A percentile compares a stretch with the other conserved stretches of the same genome.
Evolutionary conservation across 2,113 vertebrate genomes (phyloP).

Genomic region (Ceuthmochares aereus): DNA sequence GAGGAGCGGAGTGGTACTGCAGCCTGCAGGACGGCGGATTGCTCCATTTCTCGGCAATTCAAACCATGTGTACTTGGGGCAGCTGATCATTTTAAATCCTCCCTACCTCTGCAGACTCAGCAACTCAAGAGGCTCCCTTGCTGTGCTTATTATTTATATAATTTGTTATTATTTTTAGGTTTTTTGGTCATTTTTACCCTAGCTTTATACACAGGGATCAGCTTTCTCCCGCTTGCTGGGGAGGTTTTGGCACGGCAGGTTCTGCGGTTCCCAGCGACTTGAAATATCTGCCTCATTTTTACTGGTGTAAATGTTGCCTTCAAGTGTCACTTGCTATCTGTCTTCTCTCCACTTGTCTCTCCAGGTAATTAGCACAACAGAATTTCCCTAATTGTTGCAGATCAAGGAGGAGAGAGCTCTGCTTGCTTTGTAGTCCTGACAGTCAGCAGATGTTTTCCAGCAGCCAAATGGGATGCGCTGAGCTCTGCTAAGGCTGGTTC

Average conservation of each 20-base stretch:
- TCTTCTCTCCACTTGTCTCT: not conserved
- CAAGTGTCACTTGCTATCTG: not conserved
- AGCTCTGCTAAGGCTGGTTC: not conserved
- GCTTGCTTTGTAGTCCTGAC: slow-evolving; percentile 50
- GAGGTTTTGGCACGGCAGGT: not conserved
- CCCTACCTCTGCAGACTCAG: slow-evolving; percentile 6
- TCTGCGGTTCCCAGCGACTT: not conserved
- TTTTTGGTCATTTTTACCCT: not conserved
- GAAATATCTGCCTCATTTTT: not conserved
- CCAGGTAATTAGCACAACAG: slow-evolving; percentile 62
- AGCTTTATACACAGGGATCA: not conserved
- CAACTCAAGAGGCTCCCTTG: not conserved
- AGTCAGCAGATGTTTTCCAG: slow-evolving; percentile 52
- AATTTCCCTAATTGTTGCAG: slow-evolving; percentile 58
- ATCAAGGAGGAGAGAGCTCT: slow-evolving; percentile 39
- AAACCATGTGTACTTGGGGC: slow-evolving; percentile 36
- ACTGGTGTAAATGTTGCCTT: not conserved
- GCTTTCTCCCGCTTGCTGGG: not conserved
- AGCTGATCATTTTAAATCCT: not conserved
- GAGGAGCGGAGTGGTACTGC: not conserved
- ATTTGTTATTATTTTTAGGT: not conserved
- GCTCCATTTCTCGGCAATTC: slow-evolving; percentile 23
- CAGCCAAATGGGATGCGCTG: slow-evolving; percentile 28
- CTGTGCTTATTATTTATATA: not conserved
- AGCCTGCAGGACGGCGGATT: not conserved